Percentiles rank a stretch among this genome's conserved stretches.
These are phyloP conservation scores for Anableps anableps DNA, from an alignment of 2,797 vertebrate species.

Conservation along the genomic window DNA sequence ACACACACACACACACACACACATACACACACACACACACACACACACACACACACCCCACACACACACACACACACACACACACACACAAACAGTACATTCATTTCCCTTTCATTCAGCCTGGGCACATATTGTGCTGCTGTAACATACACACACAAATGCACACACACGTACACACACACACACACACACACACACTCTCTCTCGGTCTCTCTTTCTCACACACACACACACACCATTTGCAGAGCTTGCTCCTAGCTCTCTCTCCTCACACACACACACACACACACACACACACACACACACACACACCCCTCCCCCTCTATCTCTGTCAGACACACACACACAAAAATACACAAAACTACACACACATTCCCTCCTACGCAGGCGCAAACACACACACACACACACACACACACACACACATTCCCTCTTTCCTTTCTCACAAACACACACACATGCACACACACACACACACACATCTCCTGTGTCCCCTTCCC, in stretches of 20 bases:
- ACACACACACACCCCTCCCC: conserved; percentile 42
- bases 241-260: conserved; percentile 42
- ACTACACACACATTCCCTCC: conserved; percentile 59
- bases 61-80: conserved; percentile 35
- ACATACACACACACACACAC: conserved; percentile 41
- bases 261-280: conserved; percentile 25
- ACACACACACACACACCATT: conserved; percentile 52
- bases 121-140: conserved; percentile 79
- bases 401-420: conserved; percentile 51
- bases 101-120: conserved; percentile 80
- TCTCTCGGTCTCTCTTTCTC: conserved; percentile 1
- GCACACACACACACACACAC: conserved; percentile 48
- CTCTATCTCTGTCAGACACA: conserved; percentile 43
- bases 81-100: conserved; percentile 57
- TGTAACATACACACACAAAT: conserved; percentile 62
- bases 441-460: conserved; percentile 8
- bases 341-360: conserved; percentile 41
- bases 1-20: conserved; percentile 44
- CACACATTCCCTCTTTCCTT: conserved; percentile 8
- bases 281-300: conserved; percentile 38
- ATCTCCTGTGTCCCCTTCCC: conserved; percentile 64
- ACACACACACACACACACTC: conserved; percentile 50
- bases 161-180: conserved; percentile 33
- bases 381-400: conserved; percentile 56
- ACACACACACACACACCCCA: conserved; percentile 49